Evolutionary conservation across 1,140 invertebrate species (phyloP).

Genomic region (Aphelenchoides avenae): DNA sequence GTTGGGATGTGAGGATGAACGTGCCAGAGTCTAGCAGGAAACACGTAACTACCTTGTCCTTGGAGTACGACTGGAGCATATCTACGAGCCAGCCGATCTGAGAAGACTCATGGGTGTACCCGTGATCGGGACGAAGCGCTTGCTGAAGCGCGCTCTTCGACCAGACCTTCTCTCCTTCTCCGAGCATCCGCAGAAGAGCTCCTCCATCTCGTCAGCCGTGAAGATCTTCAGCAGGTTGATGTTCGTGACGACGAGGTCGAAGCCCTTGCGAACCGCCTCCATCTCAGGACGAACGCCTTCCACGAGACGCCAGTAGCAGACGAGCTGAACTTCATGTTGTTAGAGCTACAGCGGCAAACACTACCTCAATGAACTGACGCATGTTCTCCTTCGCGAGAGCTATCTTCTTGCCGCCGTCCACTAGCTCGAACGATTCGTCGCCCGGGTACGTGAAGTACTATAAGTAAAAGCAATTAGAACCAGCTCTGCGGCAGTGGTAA

Average conservation of each 20-base stretch:
- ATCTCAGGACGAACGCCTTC: conserved; percentile 90
- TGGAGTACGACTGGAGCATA: conserved; percentile 79
- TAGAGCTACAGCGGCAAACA: background rate
- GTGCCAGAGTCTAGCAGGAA: background rate
- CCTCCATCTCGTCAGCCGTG: conserved; percentile 92
- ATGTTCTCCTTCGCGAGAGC: conserved; percentile 85
- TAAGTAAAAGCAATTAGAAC: conserved; percentile 10
- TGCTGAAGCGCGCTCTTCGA: conserved; percentile 32
- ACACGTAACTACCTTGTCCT: conserved; percentile 67
- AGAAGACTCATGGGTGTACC: conserved; percentile 86
- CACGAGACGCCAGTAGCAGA: conserved; percentile 80
- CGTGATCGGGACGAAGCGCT: conserved; percentile 61
- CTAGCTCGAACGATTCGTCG: conserved; percentile 82
- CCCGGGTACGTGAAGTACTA: conserved; percentile 91
- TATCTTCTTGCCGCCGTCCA: conserved; percentile 84
- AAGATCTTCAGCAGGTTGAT: conserved; percentile 81
- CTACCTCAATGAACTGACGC: conserved; percentile 82
- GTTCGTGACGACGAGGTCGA: conserved; percentile 91
- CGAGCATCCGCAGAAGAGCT: conserved; percentile 83
- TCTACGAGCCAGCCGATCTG: conserved; percentile 90
- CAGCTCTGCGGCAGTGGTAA: conserved; percentile 71
- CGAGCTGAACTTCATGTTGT: conserved; percentile 64
- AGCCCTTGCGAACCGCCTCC: conserved; percentile 92
- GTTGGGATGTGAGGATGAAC: too few species aligned
- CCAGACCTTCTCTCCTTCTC: conserved; percentile 44